Evolutionary conservation across 2,888 invertebrate genomes (phyloP), one percentile per base, ranked within the genome.

Genomic region (Pharmacophagus antenor): DNA sequence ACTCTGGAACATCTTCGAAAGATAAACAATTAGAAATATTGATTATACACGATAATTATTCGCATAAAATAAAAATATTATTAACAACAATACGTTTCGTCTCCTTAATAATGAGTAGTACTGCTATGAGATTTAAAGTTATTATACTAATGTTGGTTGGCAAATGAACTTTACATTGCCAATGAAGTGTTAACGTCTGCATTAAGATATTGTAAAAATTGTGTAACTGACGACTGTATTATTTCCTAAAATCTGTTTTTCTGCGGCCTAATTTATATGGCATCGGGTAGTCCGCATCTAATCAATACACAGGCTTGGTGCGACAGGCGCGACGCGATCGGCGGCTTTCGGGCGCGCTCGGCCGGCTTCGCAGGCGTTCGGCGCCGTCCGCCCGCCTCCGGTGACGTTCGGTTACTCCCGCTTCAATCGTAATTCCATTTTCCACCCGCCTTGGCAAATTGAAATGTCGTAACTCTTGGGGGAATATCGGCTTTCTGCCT

Each of bases 371-470:
- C 73, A 58, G 23, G 42, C 61, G 70, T 78, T 63, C 66, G 61
- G 49, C 27, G 50, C n/a, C 41, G 58, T 70, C 65, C 75, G 70
- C 77, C 73, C 68, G 69, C 71, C 73, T 69, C 77, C 79, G 79
- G 74, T 80, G 77, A 79, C 78, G 67, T 74, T 85, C 81, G 75
- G 80, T 76, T 72, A 74, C 77, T 84, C 86, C 86, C 88, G 86
- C 88, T 89, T 80, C 87, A 91, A 91, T 89, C 89, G 90, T 89
- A 89, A 91, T 91, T 89, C 89, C 89, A 90, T 91, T 91, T 91
- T 91, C 91, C 90, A 89, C 89, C 88, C 90, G 91, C 91, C 90
- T 90, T 91, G 88, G 91, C 91, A 91, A 91, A 91, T 91, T 91
- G 91, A 91, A 91, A 91, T 90, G 91, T 90, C 90, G 91, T 91